phyloP scores from a whole-genome alignment of 2,888 invertebrate genomes.

The Tetragnatha montana region DNA sequence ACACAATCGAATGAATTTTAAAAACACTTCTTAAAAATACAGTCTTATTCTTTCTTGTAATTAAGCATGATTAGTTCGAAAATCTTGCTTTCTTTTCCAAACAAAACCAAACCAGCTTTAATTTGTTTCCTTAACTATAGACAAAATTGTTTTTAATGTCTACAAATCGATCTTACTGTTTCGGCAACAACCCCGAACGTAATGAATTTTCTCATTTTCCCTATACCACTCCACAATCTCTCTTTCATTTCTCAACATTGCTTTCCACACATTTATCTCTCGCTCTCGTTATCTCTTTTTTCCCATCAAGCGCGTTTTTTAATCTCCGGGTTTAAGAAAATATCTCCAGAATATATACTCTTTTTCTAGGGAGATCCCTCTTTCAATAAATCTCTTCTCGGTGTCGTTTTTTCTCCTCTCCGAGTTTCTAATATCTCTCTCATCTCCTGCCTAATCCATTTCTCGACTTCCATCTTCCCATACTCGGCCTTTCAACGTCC shows the following conservation, averaged over 20 bases:
- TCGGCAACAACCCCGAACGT: too few species aligned
- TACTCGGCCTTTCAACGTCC: background rate
- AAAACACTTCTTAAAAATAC: too few species aligned
- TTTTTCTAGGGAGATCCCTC: background rate
- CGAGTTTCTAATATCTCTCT: background rate
- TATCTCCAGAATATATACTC: background rate
- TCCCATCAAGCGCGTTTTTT: background rate
- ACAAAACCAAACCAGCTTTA: too few species aligned
- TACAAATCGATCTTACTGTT: too few species aligned
- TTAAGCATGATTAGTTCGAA: too few species aligned
- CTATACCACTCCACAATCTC: background rate
- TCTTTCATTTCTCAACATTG: background rate
- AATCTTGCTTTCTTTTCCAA: too few species aligned
- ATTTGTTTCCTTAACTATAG: too few species aligned
- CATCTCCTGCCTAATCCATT: background rate
- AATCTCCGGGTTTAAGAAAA: background rate
- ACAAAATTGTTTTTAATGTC: too few species aligned
- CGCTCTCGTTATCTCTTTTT: background rate
- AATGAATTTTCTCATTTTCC: too few species aligned
- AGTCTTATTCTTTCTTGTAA: too few species aligned
- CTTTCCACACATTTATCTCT: background rate
- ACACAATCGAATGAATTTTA: too few species aligned
- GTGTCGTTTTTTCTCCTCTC: background rate
- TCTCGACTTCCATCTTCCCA: background rate
- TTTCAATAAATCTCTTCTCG: background rate